phyloP scores from a whole-genome alignment of 2,888 invertebrate species.

The Calephelis perditalis region DNA sequence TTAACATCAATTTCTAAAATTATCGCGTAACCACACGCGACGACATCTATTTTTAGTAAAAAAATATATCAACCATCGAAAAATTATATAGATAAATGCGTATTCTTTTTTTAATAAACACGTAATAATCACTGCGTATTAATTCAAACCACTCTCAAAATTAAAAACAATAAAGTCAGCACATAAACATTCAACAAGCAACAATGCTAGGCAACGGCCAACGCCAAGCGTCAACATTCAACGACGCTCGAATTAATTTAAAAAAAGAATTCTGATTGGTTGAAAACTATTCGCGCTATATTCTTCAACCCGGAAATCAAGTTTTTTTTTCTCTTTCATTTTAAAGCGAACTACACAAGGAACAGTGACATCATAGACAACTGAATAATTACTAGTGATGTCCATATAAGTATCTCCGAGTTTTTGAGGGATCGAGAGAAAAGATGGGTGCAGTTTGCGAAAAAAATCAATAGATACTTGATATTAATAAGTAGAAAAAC shows the following conservation, averaged over 20 bases:
- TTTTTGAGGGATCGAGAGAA: too few species aligned
- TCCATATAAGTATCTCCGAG: too few species aligned
- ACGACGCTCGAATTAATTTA: constrained; percentile 62
- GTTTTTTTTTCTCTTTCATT: constrained; percentile 1
- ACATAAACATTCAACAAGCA: constrained; percentile 39
- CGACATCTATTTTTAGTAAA: constrained; percentile 33
- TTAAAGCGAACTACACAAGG: neutral
- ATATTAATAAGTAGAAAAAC: too few species aligned
- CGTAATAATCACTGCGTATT: constrained; percentile 6
- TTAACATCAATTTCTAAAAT: constrained; percentile 44
- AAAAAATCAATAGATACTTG: too few species aligned
- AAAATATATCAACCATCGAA: constrained; percentile 27
- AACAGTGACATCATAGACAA: neutral
- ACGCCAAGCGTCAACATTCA: constrained; percentile 58
- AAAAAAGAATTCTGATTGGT: constrained; percentile 60
- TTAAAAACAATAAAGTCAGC: neutral
- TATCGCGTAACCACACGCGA: constrained; percentile 59
- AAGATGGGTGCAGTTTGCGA: too few species aligned
- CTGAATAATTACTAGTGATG: too few species aligned
- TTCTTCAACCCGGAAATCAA: constrained; percentile 25
- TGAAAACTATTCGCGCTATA: constrained; percentile 44
- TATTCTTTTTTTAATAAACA: neutral
- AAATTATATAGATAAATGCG: constrained; percentile 16
- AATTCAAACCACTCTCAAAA: constrained; percentile 16
- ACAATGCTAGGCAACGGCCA: constrained; percentile 40